phyloP scores from a whole-genome alignment of 1,140 invertebrate species.

The Nephotettix cincticeps region DNA sequence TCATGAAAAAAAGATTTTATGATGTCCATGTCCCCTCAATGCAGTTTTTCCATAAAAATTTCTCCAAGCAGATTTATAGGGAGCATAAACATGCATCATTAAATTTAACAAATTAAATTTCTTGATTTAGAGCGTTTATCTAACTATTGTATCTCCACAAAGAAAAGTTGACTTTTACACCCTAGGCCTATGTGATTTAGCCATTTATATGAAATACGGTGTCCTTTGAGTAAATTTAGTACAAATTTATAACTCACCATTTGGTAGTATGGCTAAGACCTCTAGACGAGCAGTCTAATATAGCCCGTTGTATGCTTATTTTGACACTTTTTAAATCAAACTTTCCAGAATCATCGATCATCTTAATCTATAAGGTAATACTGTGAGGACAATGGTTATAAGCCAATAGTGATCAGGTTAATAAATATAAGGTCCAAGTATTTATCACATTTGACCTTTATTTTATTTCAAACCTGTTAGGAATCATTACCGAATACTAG shows the following conservation, averaged over 20 bases:
- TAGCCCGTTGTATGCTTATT: constrained; percentile 48
- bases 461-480: no score
- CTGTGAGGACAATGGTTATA: no score
- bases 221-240: not conserved
- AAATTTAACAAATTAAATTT: not conserved
- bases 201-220: not conserved
- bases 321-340: constrained; percentile 35
- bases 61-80: no score
- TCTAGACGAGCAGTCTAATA: constrained; percentile 67
- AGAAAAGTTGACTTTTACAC: not conserved
- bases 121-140: not conserved
- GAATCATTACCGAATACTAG: no score
- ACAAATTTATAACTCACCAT: constrained; percentile 54
- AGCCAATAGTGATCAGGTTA: no score
- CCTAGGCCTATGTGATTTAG: not conserved
- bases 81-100: not conserved
- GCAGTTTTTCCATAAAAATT: no score
- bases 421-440: no score
- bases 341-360: constrained; percentile 27
- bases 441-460: no score
- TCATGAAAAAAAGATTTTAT: no score
- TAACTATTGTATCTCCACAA: not conserved
- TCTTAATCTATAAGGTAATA: no score
- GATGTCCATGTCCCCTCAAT: no score
- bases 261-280: constrained; percentile 72